Evolutionary conservation across 2,797 vertebrate genomes (phyloP), one percentile per base, ranked within the genome.

Genomic region (Benthosema pterotum): DNA sequence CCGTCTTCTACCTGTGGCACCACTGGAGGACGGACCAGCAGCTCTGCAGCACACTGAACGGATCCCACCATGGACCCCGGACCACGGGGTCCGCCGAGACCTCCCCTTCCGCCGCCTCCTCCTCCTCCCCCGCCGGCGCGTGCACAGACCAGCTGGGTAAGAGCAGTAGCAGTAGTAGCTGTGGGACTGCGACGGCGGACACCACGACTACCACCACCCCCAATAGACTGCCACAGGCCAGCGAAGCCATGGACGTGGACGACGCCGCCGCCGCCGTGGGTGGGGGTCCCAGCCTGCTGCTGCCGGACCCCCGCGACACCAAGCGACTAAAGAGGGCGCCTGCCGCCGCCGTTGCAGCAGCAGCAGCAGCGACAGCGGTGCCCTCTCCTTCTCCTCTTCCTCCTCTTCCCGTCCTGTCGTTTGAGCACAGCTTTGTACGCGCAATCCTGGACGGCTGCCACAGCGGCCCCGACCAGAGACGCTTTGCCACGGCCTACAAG

Each of bases 271-370:
- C 28, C 28, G 5, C 28, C 22, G 22, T 2, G 22, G 22, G 22
- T 3, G 22, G 22, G 5, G 7, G n/a, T n/a, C n/a, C 6, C 5
- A 32, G 70, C 17, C 32, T 91, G 52, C 90, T 77, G 56, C 32
- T 91, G 52, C 90, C 77, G 56, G 93, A 96, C 72, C 85, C 87
- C 5, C 94, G 93, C 65, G 94, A 96, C 92, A 96, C 84, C 49
- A 99, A 98, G 80, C 94, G 96, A 1, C 90, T 97, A 77, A 98
- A 97, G 82, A 93, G 95, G 68, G 95, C 94, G 28, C 88, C 92
- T 49, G 53, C 28, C 28, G 0, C 28, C 28, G 28, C 28, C 28
- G 28, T 32, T 5, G 28, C 28, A 8, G 28, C 28, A 7, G 28
- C 28, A 5, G 28, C 87, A 60, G 80, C 84, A 74, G 88, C 93